Percentiles rank a stretch among this genome's conserved stretches.
Evolutionary conservation across 2,888 invertebrate species (phyloP).

Genomic region (Hermodice carunculata): DNA sequence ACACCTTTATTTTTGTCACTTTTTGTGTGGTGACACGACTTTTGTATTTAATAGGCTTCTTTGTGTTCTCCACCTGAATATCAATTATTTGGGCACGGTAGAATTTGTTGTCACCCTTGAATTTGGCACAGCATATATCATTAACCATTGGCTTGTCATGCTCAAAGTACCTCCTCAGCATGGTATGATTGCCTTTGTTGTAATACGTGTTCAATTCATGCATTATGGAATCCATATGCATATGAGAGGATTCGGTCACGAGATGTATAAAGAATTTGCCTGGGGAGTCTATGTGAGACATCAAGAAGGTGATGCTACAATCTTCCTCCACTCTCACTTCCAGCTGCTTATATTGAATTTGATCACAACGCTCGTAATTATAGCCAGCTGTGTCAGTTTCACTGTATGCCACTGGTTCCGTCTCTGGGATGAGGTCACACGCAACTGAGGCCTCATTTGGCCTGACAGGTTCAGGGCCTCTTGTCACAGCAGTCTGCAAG

Average conservation of each 20-base stretch:
- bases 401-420: too few species aligned
- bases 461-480: too few species aligned
- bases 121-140: conserved; percentile 77
- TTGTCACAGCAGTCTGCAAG: too few species aligned
- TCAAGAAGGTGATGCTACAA: conserved; percentile 36
- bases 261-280: conserved; percentile 55
- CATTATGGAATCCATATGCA: conserved; percentile 43
- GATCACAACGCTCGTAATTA: too few species aligned
- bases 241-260: conserved; percentile 35
- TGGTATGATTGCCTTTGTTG: not conserved
- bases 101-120: conserved; percentile 83
- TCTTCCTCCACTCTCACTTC: not conserved
- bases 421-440: too few species aligned
- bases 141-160: not conserved
- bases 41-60: too few species aligned
- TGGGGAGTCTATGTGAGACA: conserved; percentile 56
- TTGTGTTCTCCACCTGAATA: conserved; percentile 32
- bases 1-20: conserved; percentile 72
- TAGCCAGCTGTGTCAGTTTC: too few species aligned
- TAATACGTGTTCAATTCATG: conserved; percentile 34
- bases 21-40: too few species aligned
- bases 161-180: not conserved
- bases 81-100: conserved; percentile 80
- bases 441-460: too few species aligned
- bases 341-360: too few species aligned